phyloP scores from a whole-genome alignment of 2,113 vertebrate species.

The Tetrao urogallus region DNA sequence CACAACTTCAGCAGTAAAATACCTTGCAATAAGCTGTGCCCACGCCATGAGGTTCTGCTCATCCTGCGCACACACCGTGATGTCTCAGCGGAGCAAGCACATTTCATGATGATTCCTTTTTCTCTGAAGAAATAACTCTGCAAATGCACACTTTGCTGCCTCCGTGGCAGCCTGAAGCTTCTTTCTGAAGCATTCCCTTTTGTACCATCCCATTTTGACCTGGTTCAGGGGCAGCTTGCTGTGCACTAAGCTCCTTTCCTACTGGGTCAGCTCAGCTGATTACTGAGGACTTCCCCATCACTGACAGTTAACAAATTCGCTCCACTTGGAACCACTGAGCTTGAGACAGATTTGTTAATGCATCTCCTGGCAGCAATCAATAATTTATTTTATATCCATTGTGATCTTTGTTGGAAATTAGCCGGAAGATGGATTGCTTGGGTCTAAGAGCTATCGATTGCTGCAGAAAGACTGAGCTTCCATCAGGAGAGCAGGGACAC shows the following conservation, averaged over 20 bases:
- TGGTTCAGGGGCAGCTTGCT: not conserved
- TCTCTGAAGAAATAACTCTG: not conserved
- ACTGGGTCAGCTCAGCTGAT: not conserved
- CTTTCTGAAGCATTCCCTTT: not conserved
- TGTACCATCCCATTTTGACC: not conserved
- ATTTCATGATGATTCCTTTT: not conserved
- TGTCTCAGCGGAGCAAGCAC: not conserved
- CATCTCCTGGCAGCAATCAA: slow-evolving; percentile 52
- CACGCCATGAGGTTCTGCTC: not conserved
- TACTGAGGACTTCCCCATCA: not conserved
- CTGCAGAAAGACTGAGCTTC: slow-evolving; percentile 41
- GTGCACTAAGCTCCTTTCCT: not conserved
- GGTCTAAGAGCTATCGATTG: slow-evolving; percentile 17
- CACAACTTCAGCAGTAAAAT: not conserved
- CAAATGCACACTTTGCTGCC: not conserved
- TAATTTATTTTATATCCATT: slow-evolving; percentile 67
- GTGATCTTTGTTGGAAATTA: slow-evolving; percentile 49
- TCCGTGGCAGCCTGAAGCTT: not conserved
- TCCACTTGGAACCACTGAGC: slow-evolving; percentile 55
- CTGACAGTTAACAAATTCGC: not conserved
- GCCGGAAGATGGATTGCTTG: slow-evolving; percentile 34
- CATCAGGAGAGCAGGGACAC: not conserved
- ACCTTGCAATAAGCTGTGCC: not conserved
- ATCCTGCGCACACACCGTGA: not conserved
- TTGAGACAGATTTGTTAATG: slow-evolving; percentile 49